Evolutionary conservation across 2,888 invertebrate genomes (phyloP).

Genomic region (Trissolcus japonicus): DNA sequence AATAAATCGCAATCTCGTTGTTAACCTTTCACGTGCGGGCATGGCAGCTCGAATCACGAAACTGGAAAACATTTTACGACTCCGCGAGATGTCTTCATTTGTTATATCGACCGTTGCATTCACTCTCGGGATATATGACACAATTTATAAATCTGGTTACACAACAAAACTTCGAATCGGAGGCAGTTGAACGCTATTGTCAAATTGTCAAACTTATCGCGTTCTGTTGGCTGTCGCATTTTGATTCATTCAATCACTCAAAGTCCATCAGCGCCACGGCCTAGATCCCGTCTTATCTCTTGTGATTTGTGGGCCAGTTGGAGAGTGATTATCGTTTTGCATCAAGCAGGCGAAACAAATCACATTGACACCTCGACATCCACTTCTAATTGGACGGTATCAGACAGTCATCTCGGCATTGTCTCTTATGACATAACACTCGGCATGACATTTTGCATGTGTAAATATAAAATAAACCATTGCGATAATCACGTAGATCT

Average conservation of each 20-base stretch:
- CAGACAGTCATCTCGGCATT: slow-evolving; percentile 31
- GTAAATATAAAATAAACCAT: slow-evolving; percentile 21
- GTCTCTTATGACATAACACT: slow-evolving; percentile 35
- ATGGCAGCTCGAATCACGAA: slow-evolving; percentile 17
- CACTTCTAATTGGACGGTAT: slow-evolving; percentile 29
- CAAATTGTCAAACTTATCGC: not conserved
- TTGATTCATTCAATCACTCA: too few species aligned
- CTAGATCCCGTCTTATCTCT: not conserved
- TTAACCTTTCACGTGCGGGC: slow-evolving; percentile 36
- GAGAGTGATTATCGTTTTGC: slow-evolving; percentile 1
- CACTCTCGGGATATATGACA: not conserved
- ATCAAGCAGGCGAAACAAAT: slow-evolving; percentile 31
- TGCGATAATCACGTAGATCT: slow-evolving; percentile 27
- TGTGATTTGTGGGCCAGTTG: slow-evolving; percentile 10
- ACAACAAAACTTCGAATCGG: not conserved
- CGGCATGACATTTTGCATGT: slow-evolving; percentile 13
- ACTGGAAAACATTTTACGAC: slow-evolving; percentile 10
- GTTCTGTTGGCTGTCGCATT: too few species aligned
- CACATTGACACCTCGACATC: slow-evolving; percentile 37
- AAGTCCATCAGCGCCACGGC: too few species aligned
- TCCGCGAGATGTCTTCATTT: slow-evolving; percentile 25
- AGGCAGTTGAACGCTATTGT: not conserved
- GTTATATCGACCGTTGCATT: not conserved
- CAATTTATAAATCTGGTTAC: not conserved
- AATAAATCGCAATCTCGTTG: slow-evolving; percentile 35